Base-by-base conservation (phyloP, 1,140 invertebrate species). In the Dufourea novaeangliae region DNA sequence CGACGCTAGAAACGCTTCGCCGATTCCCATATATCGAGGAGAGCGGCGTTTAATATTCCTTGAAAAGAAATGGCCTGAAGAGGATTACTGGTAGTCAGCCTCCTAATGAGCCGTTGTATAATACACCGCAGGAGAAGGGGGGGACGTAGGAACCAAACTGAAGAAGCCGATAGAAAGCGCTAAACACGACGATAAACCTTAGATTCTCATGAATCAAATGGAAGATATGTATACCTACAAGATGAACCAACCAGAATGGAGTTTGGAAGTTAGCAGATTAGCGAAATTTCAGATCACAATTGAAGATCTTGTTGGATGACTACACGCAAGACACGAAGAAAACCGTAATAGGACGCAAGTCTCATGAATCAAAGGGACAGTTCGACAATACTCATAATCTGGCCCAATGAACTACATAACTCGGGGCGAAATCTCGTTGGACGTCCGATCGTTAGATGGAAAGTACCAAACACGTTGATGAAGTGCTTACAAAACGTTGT, bases 401-500 rank as follows among this genome's bases (percentile, higher is more conserved):
- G 39, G 39, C 12, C 39, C 39, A 12, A 2, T 25, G 50, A 8
- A n/a, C 0, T n/a, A 1, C 46, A 7, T 20, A n/a, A 20, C 5
- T 20, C 5, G 12, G 7, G 7, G 39, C 7, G 54, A 37, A 44
- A 59, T 27, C 68, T 37, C 32, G 73, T 39, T 29, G 72, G 62
- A 57, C 75, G 64, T 74, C 46, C 25, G 76, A 68, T 79, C 54
- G 71, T 68, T 68, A 74, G 37, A 56, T 27, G 72, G 44, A 76
- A 75, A 79, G 63, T 29, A 79, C 62, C 75, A 84, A 84, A 84
- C 78, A 84, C 74, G 80, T 72, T 82, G 63, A 72, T 73, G 85
- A 85, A 71, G 76, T 80, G 80, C 79, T 87, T 86, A 86, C 78
- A 86, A 87, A 83, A 86, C 70, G 83, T 85, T 64, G 66, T 76